Conservation (phyloP, 2,797 vertebrate species). For the Eulemur mongoz region DNA sequence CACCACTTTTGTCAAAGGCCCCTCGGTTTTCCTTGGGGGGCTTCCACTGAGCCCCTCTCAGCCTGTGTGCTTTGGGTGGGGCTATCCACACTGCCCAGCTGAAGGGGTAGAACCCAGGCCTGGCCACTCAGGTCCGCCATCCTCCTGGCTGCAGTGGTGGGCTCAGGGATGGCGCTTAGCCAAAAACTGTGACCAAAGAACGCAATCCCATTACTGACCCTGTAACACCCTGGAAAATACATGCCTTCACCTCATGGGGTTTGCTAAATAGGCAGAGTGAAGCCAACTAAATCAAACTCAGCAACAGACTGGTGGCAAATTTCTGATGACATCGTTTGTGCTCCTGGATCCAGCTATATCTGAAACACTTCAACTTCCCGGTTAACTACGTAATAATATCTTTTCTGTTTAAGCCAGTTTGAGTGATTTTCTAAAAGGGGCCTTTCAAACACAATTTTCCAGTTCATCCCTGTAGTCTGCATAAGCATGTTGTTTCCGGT, state of each 20-base stretch:
- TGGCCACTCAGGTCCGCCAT: background rate
- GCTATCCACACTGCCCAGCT: background rate
- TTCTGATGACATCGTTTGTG: background rate
- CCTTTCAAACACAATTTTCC: background rate
- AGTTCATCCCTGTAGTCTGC: background rate
- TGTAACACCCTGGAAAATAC: background rate
- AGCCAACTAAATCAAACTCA: background rate
- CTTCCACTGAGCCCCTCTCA: background rate
- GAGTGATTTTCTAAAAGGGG: background rate
- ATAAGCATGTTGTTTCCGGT: background rate
- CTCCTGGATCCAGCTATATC: background rate
- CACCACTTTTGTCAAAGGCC: background rate
- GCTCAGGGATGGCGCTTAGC: background rate
- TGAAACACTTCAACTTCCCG: background rate
- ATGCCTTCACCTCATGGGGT: background rate
- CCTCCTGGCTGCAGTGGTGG: background rate
- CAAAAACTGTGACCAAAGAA: background rate
- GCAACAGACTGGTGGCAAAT: background rate
- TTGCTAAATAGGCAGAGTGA: background rate
- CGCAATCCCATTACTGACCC: background rate
- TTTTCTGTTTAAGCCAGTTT: background rate
- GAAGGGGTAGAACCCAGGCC: background rate
- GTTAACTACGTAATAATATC: background rate
- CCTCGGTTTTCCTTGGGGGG: background rate
- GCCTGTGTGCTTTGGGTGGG: background rate